Conservation (phyloP, 2,888 invertebrate species). For the Zaprionus lineosus region DNA sequence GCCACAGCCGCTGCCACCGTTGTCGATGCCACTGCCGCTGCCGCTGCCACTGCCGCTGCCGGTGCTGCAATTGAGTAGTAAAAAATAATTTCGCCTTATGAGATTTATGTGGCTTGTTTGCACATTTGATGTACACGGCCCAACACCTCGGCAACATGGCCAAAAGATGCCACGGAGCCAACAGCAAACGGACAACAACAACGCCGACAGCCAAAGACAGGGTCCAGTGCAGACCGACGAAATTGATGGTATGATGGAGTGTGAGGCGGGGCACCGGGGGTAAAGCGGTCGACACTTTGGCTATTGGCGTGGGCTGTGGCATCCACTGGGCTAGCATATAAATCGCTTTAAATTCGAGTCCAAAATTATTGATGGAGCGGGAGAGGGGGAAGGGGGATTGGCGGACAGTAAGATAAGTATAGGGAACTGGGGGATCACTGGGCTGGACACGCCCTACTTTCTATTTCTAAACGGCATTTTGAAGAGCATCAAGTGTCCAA, state of each 20-base stretch:
- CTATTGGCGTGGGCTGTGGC: constrained; percentile 41
- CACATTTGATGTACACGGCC: constrained; percentile 78
- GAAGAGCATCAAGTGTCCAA: constrained; percentile 13
- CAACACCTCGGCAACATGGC: constrained; percentile 52
- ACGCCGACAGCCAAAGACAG: no score
- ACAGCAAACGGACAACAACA: neutral
- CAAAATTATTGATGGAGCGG: constrained; percentile 4
- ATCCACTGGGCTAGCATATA: constrained; percentile 49
- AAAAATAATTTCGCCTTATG: constrained; percentile 74
- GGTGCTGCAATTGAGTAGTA: constrained; percentile 78
- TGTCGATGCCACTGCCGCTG: constrained; percentile 48
- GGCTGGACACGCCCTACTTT: constrained; percentile 68
- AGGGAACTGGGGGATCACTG: constrained; percentile 5
- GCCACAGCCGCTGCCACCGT: constrained; percentile 58
- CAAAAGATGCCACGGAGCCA: constrained; percentile 36
- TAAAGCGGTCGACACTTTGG: no score
- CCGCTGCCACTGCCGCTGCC: constrained; percentile 19
- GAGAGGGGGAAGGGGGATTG: no score
- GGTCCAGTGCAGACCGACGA: no score
- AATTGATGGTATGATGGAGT: neutral
- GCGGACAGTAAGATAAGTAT: no score
- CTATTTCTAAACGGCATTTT: constrained; percentile 64
- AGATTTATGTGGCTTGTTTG: constrained; percentile 81
- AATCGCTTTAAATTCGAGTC: constrained; percentile 44
- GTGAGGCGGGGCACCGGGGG: neutral